A percentile compares a stretch with the other conserved stretches of the same genome.
Conservation (phyloP, 35 echinoderm and acorn worm genomes). For the Ophiothrix spiculata region DNA sequence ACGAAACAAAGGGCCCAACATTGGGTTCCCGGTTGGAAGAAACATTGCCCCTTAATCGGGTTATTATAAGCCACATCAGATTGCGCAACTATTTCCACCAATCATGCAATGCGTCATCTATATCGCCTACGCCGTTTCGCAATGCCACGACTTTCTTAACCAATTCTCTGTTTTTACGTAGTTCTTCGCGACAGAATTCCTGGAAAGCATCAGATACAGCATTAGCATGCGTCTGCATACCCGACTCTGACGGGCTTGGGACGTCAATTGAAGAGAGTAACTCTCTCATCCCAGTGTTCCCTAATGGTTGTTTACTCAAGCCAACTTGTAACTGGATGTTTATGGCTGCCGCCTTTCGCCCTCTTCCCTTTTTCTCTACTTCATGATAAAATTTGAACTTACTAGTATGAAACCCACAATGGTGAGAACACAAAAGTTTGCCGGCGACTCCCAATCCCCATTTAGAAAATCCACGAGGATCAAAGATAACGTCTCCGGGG, state of each 20-base stretch:
- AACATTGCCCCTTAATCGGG: neutral
- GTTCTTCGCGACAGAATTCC: neutral
- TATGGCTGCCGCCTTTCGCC: neutral
- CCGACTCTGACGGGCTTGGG: neutral
- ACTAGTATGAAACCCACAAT: neutral
- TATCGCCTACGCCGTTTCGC: neutral
- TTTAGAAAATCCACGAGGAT: neutral
- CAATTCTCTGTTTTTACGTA: neutral
- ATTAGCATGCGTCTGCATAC: neutral
- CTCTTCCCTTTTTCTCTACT: neutral
- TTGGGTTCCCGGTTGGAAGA: neutral
- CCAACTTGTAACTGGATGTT: neutral
- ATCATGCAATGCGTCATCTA: neutral
- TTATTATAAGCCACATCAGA: neutral
- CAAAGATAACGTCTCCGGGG: neutral
- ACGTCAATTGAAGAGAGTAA: neutral
- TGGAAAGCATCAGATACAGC: neutral
- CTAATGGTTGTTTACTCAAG: neutral
- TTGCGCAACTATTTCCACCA: neutral
- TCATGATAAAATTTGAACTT: neutral
- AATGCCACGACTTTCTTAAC: neutral
- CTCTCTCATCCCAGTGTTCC: neutral
- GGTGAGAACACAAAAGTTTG: neutral
- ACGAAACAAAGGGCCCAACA: neutral
- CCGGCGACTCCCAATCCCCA: neutral